Percentiles rank a stretch among this genome's conserved stretches.
phyloP scores from a whole-genome alignment of 2,888 invertebrate species.

The Mesoligia furuncula region DNA sequence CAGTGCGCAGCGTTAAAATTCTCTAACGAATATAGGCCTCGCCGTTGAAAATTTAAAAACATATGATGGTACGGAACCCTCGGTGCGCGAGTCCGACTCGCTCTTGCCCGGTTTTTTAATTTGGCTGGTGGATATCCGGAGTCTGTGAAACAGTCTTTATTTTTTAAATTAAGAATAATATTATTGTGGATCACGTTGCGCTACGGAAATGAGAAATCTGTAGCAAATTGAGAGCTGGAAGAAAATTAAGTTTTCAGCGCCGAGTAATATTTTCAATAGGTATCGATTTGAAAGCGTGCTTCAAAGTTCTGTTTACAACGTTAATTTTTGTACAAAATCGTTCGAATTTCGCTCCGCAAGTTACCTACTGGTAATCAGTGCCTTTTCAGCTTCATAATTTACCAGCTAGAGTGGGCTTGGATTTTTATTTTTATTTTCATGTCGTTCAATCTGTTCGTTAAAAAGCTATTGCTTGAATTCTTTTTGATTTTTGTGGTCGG shows the following conservation, averaged over 20 bases:
- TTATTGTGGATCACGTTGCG: slow-evolving; percentile 15
- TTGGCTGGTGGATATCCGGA: background rate
- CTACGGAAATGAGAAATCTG: slow-evolving; percentile 41
- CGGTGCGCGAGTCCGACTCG: no score
- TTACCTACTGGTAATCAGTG: slow-evolving; percentile 18
- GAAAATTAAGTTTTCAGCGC: slow-evolving; percentile 13
- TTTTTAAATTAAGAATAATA: slow-evolving; percentile 9
- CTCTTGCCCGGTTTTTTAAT: no score
- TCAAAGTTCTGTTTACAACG: slow-evolving; percentile 37
- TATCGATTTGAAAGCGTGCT: slow-evolving; percentile 19
- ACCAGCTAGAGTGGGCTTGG: background rate
- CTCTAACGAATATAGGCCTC: no score
- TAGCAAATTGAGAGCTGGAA: slow-evolving; percentile 13
- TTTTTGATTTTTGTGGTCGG: background rate
- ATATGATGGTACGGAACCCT: no score
- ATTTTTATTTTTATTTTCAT: background rate
- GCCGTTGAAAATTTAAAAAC: no score
- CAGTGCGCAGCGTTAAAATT: no score
- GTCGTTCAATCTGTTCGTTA: background rate
- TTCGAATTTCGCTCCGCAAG: slow-evolving; percentile 2
- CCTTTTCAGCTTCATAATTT: slow-evolving; percentile 31
- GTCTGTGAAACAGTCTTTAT: background rate
- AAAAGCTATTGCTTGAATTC: background rate
- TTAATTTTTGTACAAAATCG: slow-evolving; percentile 16
- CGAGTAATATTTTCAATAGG: slow-evolving; percentile 35